Conservation (phyloP, 2,888 invertebrate genomes). For the Calameuta idolon region DNA sequence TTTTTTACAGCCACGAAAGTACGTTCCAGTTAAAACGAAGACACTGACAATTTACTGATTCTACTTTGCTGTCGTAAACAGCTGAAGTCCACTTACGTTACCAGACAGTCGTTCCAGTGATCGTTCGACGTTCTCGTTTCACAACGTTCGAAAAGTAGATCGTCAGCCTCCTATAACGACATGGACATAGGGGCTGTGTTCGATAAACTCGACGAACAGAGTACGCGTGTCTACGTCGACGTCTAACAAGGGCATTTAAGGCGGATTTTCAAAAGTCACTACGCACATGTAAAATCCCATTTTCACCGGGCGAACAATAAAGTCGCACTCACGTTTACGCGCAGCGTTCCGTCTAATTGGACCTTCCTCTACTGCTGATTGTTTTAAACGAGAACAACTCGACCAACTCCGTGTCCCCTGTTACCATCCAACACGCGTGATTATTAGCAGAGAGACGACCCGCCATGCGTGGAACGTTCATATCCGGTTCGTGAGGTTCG, state of each 20-base stretch:
- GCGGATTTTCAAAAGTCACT: neutral
- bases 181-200: neutral
- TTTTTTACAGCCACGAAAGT: neutral
- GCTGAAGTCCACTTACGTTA: neutral
- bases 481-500: conserved; percentile 50
- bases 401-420: conserved; percentile 51
- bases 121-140: neutral
- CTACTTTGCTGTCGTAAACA: neutral
- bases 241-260: neutral
- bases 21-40: neutral
- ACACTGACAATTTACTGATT: neutral
- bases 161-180: neutral
- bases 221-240: neutral
- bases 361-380: conserved; percentile 62
- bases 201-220: neutral
- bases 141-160: neutral
- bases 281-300: neutral
- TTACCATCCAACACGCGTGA: conserved; percentile 47
- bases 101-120: neutral
- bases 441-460: conserved; percentile 47
- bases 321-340: neutral
- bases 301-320: neutral
- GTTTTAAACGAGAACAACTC: conserved; percentile 65
- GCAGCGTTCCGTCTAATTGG: conserved; percentile 54
- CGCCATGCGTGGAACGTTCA: conserved; percentile 51